Base-by-base conservation (phyloP, 2,797 vertebrate species). In the Oophaga sylvatica region DNA sequence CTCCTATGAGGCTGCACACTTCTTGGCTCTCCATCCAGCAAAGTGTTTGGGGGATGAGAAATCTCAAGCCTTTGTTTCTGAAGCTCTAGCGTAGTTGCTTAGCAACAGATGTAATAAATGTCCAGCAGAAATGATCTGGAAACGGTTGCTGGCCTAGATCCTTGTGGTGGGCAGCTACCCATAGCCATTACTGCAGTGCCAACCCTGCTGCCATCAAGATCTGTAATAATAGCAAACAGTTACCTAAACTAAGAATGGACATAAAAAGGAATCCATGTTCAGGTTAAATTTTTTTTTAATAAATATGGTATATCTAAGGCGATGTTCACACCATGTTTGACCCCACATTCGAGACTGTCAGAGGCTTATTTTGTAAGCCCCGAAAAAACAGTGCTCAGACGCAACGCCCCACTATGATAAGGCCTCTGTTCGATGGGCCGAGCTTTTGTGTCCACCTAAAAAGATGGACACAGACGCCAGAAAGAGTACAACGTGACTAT, bases 41-140 rank as follows among this genome's bases (percentile, higher is more conserved):
- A 59, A 75, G 57, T 80, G 68, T 80, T 67, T 10, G 16, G 62
- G 77, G 53, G n/a, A 75, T 48, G 78, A 85, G 48, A 78, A 81
- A 67, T 81, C 68, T 56, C 68, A 77, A 57, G 16, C 48, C 53
- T 89, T 85, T 89, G 71, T 89, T 85, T 82, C 87, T 13, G 53
- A 82, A 81, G 70, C 78, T 19, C 56, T 77, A 76, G 71, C 78
- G 35, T 60, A 67, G 87, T 89, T 89, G 48, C 87, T 53, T 85
- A 86, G 87, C 83, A 89, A 89, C 87, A 89, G 48, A 48, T 67
- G 29, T 73, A 59, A 76, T 77, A 83, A 85, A 81, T 85, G 70
- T 67, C 87, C 83, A 60, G 83, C 35, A 81, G 68, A 76, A 81
- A 68, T 77, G 31, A 87, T 78, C n/a, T 83, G 76, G 67, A 59